These are phyloP conservation scores for Pyrochroa serraticornis DNA, from an alignment of 2,888 invertebrate species.

Conservation along the genomic window DNA sequence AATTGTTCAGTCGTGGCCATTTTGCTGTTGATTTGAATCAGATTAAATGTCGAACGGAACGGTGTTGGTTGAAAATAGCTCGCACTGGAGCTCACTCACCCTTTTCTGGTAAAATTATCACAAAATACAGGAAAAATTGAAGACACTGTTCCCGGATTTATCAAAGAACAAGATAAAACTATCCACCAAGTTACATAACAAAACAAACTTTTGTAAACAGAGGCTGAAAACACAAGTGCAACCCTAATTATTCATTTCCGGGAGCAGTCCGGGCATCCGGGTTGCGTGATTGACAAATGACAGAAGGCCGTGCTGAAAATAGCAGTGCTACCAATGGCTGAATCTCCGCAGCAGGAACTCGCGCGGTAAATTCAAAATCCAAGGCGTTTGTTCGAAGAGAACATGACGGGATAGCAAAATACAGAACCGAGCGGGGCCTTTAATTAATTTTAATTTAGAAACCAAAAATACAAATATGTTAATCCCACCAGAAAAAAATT, in stretches of 20 bases:
- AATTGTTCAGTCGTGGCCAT: constrained; percentile 69
- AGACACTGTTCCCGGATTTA: neutral
- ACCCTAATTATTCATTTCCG: constrained; percentile 56
- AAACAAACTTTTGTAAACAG: constrained; percentile 41
- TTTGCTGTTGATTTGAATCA: constrained; percentile 29
- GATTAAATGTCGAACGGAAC: neutral
- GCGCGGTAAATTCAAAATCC: too few species aligned
- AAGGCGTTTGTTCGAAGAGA: too few species aligned
- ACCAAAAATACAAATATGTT: too few species aligned
- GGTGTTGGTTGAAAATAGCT: constrained; percentile 9
- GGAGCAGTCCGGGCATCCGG: constrained; percentile 56
- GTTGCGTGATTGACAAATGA: constrained; percentile 39
- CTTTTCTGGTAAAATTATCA: constrained; percentile 29
- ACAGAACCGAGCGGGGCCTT: too few species aligned
- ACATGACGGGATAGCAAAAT: too few species aligned
- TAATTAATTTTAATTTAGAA: too few species aligned
- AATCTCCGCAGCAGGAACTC: too few species aligned
- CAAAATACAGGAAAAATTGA: neutral
- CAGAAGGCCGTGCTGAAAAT: neutral
- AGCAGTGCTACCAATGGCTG: neutral
- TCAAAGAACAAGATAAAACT: neutral
- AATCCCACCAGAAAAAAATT: too few species aligned
- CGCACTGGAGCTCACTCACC: constrained; percentile 42
- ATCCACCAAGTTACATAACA: constrained; percentile 44
- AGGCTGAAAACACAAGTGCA: constrained; percentile 42